A percentile compares a stretch with the other conserved stretches of the same genome.
These are phyloP conservation scores for Lasioglossum oenotherae DNA, from an alignment of 2,888 invertebrate genomes.

Conservation along the genomic window DNA sequence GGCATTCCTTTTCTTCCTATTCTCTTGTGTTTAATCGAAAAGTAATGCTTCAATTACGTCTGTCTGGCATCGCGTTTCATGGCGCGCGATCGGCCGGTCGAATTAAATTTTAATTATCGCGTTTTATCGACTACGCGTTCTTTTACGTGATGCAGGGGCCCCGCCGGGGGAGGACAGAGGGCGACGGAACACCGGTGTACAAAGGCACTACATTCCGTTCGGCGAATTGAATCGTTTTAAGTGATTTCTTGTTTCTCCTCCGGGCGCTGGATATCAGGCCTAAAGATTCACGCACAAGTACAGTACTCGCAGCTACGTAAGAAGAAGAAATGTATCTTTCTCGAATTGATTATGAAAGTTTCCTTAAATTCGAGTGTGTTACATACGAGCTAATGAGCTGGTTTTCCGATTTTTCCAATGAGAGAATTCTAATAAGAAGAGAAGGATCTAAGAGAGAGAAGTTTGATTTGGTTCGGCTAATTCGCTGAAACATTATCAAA, in stretches of 20 bases:
- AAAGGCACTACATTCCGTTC: constrained; percentile 14
- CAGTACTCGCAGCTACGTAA: not conserved
- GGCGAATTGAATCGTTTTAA: constrained; percentile 8
- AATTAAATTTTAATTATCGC: constrained; percentile 79
- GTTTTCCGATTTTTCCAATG: not conserved
- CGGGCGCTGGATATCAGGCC: not conserved
- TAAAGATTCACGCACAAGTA: not conserved
- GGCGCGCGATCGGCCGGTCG: constrained; percentile 64
- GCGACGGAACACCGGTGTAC: not conserved
- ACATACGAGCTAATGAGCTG: not conserved
- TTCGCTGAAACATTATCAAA: not conserved
- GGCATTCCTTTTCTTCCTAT: constrained; percentile 65
- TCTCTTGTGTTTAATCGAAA: constrained; percentile 79
- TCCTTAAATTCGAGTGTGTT: not conserved
- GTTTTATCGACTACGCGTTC: constrained; percentile 68
- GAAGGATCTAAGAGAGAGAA: too few species aligned
- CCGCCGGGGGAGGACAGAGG: not conserved
- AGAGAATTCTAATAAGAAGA: not conserved
- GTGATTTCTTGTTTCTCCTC: not conserved
- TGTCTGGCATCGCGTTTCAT: constrained; percentile 49
- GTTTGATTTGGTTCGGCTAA: not conserved
- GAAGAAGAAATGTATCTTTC: not conserved
- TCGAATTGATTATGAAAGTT: not conserved
- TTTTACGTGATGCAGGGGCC: not conserved
- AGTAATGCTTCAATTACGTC: constrained; percentile 80